Base-by-base conservation (phyloP, 2,888 invertebrate species). In the Eristalis tenax region DNA sequence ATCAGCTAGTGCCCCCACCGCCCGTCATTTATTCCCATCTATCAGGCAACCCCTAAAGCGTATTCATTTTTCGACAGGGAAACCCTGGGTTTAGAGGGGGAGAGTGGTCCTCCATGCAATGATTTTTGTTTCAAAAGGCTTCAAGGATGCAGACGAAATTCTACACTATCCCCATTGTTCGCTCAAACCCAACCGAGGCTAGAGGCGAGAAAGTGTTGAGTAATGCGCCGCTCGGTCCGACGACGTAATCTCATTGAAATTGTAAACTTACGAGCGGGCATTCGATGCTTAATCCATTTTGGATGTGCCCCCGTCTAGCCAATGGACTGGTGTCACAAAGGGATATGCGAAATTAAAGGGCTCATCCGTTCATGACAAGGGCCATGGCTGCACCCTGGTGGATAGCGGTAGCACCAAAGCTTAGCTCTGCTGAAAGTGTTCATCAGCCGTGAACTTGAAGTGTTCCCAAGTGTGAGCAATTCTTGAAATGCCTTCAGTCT, bases 211-310 rank as follows among this genome's bases (percentile, higher is more conserved):
- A 77, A 77, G 23, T 71, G 83, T 79, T 83, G 83, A 83, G 50
- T 86, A 86, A 78, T 83, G 83, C 63, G 64, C 79, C 63, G 64
- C 79, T 63, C 61, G 74, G 74, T 77, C 18, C 18, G 50, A 8
- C 50, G 70, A 66, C 63, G 87, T 83, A 79, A 83, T 80, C 83
- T 77, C 76, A 71, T 79, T 83, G 87, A 87, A 83, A 87, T 87
- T 87, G 83, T 87, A 87, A 87, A 83, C 87, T 87, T 87, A 87
- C 26, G 23, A 28, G 26, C 26, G 26, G n/a, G 59, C 26, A 26
- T 87, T 83, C 76, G 76, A 80, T 80, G 80, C 83, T 87, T 87
- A 83, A 87, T 87, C 83, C 83, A 65, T 76, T 87, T 87, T 26
- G 56, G 65, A 74, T 81, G 32, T 56, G 66, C 22, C 4, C 61